phyloP scores from a whole-genome alignment of 2,888 invertebrate species.

The Cloeon dipterum region DNA sequence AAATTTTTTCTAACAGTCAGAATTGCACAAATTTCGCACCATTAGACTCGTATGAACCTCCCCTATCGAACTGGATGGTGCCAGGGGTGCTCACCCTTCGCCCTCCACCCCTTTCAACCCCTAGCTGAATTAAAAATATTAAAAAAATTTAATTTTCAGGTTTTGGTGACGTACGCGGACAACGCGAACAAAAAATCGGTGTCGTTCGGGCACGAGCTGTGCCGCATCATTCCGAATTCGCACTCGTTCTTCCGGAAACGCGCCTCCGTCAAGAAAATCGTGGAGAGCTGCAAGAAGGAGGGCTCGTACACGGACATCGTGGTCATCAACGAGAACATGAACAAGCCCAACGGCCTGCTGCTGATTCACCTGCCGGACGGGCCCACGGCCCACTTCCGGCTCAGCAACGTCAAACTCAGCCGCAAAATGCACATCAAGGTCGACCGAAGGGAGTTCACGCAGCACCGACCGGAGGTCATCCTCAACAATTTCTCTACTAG shows the following conservation, averaged over 20 bases:
- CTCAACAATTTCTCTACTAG: conserved; percentile 91
- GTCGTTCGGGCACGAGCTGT: conserved; percentile 79
- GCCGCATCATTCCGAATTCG: conserved; percentile 80
- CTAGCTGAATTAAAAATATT: too few relatives aligned
- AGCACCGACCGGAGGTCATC: conserved; percentile 84
- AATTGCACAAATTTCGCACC: too few relatives aligned
- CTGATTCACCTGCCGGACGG: conserved; percentile 89
- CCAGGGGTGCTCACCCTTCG: too few relatives aligned
- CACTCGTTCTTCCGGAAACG: conserved; percentile 65
- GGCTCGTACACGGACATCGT: conserved; percentile 70
- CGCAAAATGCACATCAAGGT: conserved; percentile 39
- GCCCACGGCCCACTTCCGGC: conserved; percentile 87
- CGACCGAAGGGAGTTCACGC: conserved; percentile 56
- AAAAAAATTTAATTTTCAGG: too few relatives aligned
- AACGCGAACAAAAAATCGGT: conserved; percentile 71
- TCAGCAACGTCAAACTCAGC: conserved; percentile 80
- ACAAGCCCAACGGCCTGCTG: conserved; percentile 54
- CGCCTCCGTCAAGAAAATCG: conserved; percentile 80
- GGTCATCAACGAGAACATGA: conserved; percentile 83
- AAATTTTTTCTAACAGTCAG: too few relatives aligned
- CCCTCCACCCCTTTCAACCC: too few relatives aligned
- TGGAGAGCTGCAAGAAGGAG: conserved; percentile 49
- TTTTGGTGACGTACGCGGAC: conserved; percentile 37
- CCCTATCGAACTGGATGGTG: too few relatives aligned
- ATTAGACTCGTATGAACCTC: too few relatives aligned